phyloP scores from a whole-genome alignment of 2,113 vertebrate species.

The Erinaceus europaeus region DNA sequence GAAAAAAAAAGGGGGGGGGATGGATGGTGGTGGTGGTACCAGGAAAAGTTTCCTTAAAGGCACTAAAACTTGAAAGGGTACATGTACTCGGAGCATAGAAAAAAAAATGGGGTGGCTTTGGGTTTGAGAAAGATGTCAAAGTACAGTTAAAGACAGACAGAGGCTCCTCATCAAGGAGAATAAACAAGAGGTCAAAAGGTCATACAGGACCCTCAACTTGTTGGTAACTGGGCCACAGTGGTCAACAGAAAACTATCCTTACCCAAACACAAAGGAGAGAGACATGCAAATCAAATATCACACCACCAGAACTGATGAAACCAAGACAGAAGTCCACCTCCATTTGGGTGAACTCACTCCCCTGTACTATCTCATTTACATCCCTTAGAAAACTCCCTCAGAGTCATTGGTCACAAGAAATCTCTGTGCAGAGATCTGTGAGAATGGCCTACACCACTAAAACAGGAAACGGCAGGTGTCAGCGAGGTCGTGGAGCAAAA shows the following conservation, averaged over 20 bases:
- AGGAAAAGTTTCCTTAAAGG: constrained; percentile 36
- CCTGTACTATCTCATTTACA: not conserved
- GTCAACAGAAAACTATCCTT: constrained; percentile 26
- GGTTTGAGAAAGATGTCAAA: constrained; percentile 25
- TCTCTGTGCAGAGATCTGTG: not conserved
- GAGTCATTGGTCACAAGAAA: not conserved
- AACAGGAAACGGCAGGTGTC: too few relatives aligned
- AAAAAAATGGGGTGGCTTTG: not conserved
- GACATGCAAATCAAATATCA: too few relatives aligned
- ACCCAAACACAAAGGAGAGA: too few relatives aligned
- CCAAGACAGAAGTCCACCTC: not conserved
- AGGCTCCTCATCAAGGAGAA: not conserved
- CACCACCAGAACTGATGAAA: not conserved
- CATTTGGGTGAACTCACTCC: not conserved
- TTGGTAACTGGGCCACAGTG: not conserved
- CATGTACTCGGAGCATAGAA: not conserved
- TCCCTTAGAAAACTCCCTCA: not conserved
- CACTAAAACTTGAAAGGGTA: constrained; percentile 9
- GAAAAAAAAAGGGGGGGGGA: too few relatives aligned
- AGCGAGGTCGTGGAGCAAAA: too few relatives aligned
- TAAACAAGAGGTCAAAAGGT: constrained; percentile 9
- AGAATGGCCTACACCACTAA: too few relatives aligned
- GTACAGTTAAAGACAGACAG: not conserved
- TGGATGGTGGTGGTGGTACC: too few relatives aligned
- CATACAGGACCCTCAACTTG: not conserved